phyloP scores from a whole-genome alignment of 1,140 invertebrate genomes.

The Dufourea novaeangliae region DNA sequence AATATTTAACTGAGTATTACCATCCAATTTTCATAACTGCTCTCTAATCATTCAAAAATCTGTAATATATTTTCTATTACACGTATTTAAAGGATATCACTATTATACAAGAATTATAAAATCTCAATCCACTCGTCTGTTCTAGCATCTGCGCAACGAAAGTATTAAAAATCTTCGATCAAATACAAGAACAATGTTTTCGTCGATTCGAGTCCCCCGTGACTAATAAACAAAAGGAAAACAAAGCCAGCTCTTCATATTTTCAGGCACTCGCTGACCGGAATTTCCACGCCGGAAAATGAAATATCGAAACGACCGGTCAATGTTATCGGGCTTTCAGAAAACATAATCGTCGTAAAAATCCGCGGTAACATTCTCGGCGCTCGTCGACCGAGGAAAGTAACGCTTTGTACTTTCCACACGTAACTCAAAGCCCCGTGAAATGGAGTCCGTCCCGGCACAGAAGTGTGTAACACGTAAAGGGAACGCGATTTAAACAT shows the following conservation, averaged over 20 bases:
- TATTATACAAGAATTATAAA: no score
- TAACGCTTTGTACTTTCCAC: conserved; percentile 28
- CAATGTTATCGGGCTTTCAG: background rate
- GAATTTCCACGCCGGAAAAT: background rate
- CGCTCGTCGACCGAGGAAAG: background rate
- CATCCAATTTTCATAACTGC: no score
- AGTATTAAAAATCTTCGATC: no score
- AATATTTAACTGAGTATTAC: no score
- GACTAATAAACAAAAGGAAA: background rate
- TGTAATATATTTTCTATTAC: no score
- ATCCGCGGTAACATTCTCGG: background rate
- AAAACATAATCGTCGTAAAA: background rate
- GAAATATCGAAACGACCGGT: background rate
- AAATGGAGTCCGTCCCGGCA: background rate
- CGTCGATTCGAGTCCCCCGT: background rate
- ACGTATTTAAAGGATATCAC: no score
- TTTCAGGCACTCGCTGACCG: background rate
- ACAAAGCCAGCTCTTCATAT: background rate
- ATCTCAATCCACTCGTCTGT: no score
- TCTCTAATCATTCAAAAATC: no score
- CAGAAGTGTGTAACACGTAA: background rate
- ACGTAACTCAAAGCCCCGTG: conserved; percentile 38
- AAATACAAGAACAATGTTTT: background rate
- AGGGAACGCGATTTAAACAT: background rate
- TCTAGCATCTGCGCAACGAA: no score